Percentiles rank a stretch among this genome's conserved stretches.
phyloP scores from a whole-genome alignment of 2,888 invertebrate genomes.

The Dolichopus griseipennis region DNA sequence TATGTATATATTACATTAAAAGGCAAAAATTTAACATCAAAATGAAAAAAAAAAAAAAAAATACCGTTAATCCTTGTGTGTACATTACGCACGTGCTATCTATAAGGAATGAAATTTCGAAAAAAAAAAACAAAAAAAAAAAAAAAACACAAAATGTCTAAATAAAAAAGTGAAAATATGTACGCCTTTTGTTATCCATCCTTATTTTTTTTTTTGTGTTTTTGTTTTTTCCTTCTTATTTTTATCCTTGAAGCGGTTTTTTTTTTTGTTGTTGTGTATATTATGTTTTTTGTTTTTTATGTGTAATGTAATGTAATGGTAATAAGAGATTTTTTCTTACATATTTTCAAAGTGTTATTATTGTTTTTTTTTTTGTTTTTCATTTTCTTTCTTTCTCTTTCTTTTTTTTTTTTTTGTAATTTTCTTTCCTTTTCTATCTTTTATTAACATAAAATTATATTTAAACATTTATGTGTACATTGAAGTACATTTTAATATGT shows the following conservation, averaged over 20 bases:
- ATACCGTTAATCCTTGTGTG: neutral
- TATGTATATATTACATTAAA: too few relatives aligned
- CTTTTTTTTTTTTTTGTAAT: neutral
- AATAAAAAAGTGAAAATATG: neutral
- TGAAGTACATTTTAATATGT: neutral
- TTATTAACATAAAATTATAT: neutral
- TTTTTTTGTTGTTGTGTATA: neutral
- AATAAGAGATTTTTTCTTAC: conserved; percentile 2
- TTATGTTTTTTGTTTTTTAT: neutral
- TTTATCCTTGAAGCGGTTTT: neutral
- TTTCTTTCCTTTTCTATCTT: too few relatives aligned
- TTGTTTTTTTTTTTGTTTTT: neutral
- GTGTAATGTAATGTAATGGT: neutral
- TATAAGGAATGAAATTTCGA: neutral
- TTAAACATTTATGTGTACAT: neutral
- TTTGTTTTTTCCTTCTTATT: neutral
- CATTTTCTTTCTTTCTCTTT: neutral
- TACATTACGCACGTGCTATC: conserved; percentile 4
- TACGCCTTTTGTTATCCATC: neutral
- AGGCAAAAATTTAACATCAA: too few relatives aligned
- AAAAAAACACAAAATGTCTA: neutral
- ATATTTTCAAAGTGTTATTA: neutral
- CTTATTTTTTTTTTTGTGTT: neutral
- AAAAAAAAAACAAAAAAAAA: too few relatives aligned
- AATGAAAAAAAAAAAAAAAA: neutral